Evolutionary conservation across 2,113 vertebrate species (phyloP).

Genomic region (Maylandia zebra): DNA sequence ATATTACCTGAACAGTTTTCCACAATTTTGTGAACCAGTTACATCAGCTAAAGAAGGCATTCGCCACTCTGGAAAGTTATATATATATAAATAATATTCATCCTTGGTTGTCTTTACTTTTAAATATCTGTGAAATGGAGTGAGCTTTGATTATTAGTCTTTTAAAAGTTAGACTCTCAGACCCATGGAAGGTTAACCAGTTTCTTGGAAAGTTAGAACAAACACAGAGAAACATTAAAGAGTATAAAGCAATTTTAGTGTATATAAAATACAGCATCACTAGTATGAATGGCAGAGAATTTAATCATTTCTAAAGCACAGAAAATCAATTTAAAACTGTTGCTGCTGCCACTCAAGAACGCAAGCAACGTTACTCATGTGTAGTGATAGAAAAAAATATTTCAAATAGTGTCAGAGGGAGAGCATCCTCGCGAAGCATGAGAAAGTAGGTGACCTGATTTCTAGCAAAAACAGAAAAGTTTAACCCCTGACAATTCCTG

Average conservation of each 20-base stretch:
- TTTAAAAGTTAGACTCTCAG: background rate
- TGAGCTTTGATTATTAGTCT: background rate
- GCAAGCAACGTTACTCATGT: background rate
- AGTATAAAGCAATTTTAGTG: background rate
- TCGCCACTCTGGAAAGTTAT: background rate
- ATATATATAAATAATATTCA: background rate
- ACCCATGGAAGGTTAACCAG: background rate
- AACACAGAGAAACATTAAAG: background rate
- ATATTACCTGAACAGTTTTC: background rate
- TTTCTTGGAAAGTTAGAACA: background rate
- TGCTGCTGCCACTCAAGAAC: background rate
- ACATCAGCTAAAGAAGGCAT: background rate
- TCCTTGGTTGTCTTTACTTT: background rate
- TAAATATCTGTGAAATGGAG: background rate
- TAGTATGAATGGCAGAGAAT: background rate
- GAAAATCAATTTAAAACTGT: background rate
- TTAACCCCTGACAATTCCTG: slow-evolving; percentile 37
- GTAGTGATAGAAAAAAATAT: background rate
- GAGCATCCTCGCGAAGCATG: slow-evolving; percentile 9
- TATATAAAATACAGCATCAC: background rate
- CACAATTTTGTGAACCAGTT: too few relatives aligned
- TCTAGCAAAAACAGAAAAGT: slow-evolving; percentile 47
- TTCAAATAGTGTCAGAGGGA: background rate
- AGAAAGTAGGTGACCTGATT: slow-evolving; percentile 70
- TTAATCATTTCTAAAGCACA: background rate